These are phyloP conservation scores for Drosophila virilis DNA, from an alignment of 1,140 invertebrate genomes.

Conservation along the genomic window DNA sequence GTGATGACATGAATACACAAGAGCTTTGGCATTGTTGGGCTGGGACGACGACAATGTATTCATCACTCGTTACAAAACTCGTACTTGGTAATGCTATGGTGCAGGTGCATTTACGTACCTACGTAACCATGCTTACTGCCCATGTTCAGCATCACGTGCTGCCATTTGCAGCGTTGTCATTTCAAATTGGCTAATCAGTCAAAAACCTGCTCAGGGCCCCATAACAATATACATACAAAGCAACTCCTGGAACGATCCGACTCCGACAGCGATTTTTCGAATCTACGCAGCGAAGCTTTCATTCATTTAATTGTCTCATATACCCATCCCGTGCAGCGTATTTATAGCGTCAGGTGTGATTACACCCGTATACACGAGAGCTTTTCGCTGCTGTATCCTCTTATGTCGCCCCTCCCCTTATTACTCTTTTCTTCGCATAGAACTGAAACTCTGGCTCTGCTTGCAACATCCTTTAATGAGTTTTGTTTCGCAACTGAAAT, in stretches of 20 bases:
- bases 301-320: slow-evolving; percentile 75
- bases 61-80: slow-evolving; percentile 38
- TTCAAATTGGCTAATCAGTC: slow-evolving; percentile 78
- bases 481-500: slow-evolving; percentile 77
- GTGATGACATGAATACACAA: slow-evolving; percentile 47
- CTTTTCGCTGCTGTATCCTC: slow-evolving; percentile 11
- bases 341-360: slow-evolving; percentile 73
- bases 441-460: slow-evolving; percentile 18
- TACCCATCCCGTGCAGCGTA: slow-evolving; percentile 60
- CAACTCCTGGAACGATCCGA: background rate
- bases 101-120: slow-evolving; percentile 10
- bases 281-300: slow-evolving; percentile 34
- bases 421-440: background rate
- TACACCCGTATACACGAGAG: slow-evolving; percentile 54
- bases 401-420: background rate
- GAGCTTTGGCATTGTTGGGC: slow-evolving; percentile 9
- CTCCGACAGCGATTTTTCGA: slow-evolving; percentile 8
- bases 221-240: background rate
- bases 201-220: slow-evolving; percentile 57
- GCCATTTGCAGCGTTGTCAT: slow-evolving; percentile 70
- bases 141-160: slow-evolving; percentile 56
- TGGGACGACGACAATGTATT: slow-evolving; percentile 38
- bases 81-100: slow-evolving; percentile 22
- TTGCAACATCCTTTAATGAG: slow-evolving; percentile 69
- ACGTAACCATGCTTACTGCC: background rate